These are phyloP conservation scores for Eleutherodactylus coqui DNA, from an alignment of 2,797 vertebrate genomes.

Conservation along the genomic window DNA sequence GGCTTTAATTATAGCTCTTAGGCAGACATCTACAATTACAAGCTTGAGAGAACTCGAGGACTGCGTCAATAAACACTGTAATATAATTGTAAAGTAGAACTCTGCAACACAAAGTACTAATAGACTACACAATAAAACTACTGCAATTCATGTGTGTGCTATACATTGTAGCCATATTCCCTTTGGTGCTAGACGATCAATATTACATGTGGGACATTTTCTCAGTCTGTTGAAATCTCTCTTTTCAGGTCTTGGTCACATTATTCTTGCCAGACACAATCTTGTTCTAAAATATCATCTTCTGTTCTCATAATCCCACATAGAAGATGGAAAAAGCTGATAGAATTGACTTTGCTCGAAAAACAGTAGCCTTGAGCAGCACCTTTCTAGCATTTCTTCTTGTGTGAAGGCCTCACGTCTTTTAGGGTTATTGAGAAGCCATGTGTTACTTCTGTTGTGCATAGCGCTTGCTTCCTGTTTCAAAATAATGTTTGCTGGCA, in stretches of 20 bases:
- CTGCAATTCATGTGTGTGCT: background rate
- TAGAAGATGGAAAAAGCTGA: background rate
- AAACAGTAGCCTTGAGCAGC: background rate
- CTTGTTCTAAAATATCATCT: constrained; percentile 21
- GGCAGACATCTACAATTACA: background rate
- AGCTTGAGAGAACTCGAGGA: background rate
- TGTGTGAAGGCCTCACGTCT: background rate
- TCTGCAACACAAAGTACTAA: background rate
- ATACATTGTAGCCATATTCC: background rate
- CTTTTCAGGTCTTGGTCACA: background rate
- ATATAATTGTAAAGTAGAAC: background rate
- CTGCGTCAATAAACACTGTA: background rate
- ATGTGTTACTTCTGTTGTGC: background rate
- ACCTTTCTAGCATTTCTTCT: constrained; percentile 17
- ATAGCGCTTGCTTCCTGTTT: constrained; percentile 43
- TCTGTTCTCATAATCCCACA: constrained; percentile 2
- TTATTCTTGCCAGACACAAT: constrained; percentile 3
- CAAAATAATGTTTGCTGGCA: constrained; percentile 63
- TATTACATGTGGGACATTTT: background rate
- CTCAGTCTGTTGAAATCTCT: constrained; percentile 8
- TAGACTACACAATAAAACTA: background rate
- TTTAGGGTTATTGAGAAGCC: background rate
- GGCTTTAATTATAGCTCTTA: background rate
- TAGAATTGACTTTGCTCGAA: background rate
- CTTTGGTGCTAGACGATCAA: background rate